A percentile compares a stretch with the other conserved stretches of the same genome.
phyloP scores from a whole-genome alignment of 2,888 invertebrate genomes.

The Chymomyza caudatula region DNA sequence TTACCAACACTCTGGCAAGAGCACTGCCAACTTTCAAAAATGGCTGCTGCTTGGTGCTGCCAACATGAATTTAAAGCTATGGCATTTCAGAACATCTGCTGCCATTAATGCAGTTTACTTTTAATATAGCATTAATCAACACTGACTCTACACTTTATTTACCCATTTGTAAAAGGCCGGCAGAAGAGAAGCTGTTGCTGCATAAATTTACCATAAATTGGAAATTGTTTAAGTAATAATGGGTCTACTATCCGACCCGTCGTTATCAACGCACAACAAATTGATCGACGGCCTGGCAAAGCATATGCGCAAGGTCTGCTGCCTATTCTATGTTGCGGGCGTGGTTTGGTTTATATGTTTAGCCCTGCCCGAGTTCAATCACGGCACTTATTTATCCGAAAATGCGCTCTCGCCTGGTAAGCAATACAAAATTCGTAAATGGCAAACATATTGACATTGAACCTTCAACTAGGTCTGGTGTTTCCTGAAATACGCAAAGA shows the following conservation, averaged over 20 bases:
- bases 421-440: conserved; percentile 2
- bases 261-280: conserved; percentile 82
- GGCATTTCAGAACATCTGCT: neutral
- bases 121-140: neutral
- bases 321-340: conserved; percentile 85
- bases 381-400: conserved; percentile 96
- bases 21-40: too few species aligned
- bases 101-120: neutral
- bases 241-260: conserved; percentile 94
- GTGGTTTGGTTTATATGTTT: conserved; percentile 88
- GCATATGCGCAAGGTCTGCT: conserved; percentile 73
- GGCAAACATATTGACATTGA: too few species aligned
- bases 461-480: conserved; percentile 79
- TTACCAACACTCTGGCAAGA: too few species aligned
- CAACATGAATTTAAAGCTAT: too few species aligned
- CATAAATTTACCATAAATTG: neutral
- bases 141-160: neutral
- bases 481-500: conserved; percentile 91
- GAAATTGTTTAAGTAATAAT: conserved; percentile 78
- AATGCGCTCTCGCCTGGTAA: conserved; percentile 92
- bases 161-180: neutral
- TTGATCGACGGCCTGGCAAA: conserved; percentile 71
- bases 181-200: neutral
- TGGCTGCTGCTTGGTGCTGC: too few species aligned
- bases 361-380: conserved; percentile 88